These are phyloP conservation scores for Aythya baeri DNA, from an alignment of 2,113 vertebrate genomes.

Conservation along the genomic window DNA sequence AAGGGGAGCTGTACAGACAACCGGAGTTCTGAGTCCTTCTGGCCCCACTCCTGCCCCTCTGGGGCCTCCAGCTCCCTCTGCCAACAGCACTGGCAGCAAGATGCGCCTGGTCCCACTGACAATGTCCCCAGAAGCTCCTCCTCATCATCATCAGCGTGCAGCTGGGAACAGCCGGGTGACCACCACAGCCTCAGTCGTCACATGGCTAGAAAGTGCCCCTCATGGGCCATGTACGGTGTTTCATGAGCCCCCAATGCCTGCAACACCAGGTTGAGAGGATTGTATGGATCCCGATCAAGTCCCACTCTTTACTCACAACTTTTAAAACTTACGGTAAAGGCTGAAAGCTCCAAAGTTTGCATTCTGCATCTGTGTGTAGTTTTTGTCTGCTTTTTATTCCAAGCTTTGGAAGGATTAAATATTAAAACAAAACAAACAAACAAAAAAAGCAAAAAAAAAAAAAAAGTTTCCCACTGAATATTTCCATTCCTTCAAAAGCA, in stretches of 20 bases:
- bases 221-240: rapidly evolving
- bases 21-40: too few relatives aligned
- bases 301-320: conserved; percentile 25
- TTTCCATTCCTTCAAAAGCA: conserved; percentile 64
- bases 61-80: not conserved
- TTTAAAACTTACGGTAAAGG: conserved; percentile 41
- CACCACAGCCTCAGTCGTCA: rapidly evolving
- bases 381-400: conserved; percentile 54
- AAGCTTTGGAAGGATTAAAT: conserved; percentile 34
- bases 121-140: rapidly evolving
- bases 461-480: conserved; percentile 49
- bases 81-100: not conserved
- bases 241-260: not conserved
- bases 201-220: not conserved
- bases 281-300: not conserved
- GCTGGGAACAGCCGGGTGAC: not conserved
- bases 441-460: not conserved
- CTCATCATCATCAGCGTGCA: not conserved
- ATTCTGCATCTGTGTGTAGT: conserved; percentile 49
- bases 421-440: conserved; percentile 61
- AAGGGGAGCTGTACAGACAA: not conserved
- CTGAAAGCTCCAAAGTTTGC: conserved; percentile 47
- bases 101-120: not conserved
- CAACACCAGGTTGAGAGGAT: not conserved
- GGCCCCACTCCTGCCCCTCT: not conserved